Evolutionary conservation across 2,797 vertebrate species (phyloP).

Genomic region (Cichlasoma orientale): DNA sequence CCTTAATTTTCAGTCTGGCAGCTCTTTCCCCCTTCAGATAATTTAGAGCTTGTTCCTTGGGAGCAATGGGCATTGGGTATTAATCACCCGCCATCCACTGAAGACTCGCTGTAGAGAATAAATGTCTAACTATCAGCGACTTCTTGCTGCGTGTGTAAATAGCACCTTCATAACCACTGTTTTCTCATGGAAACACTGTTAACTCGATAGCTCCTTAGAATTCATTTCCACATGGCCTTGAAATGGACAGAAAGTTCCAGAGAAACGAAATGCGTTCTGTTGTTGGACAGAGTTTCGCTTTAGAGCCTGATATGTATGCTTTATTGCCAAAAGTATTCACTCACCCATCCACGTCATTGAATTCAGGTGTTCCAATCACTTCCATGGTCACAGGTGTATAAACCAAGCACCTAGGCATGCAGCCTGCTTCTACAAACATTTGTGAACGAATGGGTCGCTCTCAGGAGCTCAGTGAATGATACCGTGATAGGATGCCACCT

Average conservation of each 20-base stretch:
- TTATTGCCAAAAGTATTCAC: no score
- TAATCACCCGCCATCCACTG: constrained; percentile 62
- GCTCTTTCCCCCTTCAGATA: constrained; percentile 69
- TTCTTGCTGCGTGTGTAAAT: constrained; percentile 60
- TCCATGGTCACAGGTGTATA: no score
- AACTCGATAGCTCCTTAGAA: constrained; percentile 25
- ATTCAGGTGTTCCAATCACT: no score
- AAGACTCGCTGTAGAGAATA: constrained; percentile 55
- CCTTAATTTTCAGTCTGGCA: constrained; percentile 79
- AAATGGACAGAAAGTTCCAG: constrained; percentile 28
- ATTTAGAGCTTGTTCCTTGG: constrained; percentile 76
- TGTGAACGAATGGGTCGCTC: no score
- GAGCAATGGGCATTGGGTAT: constrained; percentile 65
- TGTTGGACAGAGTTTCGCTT: background rate
- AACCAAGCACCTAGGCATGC: no score
- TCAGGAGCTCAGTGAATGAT: no score
- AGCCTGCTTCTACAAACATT: no score
- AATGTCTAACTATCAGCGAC: constrained; percentile 38
- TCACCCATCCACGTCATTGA: no score
- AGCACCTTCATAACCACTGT: constrained; percentile 47
- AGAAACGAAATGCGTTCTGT: background rate
- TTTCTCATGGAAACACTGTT: constrained; percentile 59
- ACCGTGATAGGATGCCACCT: no score
- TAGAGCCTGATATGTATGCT: background rate
- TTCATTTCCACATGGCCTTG: constrained; percentile 30